A percentile compares a stretch with the other conserved stretches of the same genome.
Evolutionary conservation across 2,113 vertebrate species (phyloP).

Genomic region (Pseudorectes ferrugineus): DNA sequence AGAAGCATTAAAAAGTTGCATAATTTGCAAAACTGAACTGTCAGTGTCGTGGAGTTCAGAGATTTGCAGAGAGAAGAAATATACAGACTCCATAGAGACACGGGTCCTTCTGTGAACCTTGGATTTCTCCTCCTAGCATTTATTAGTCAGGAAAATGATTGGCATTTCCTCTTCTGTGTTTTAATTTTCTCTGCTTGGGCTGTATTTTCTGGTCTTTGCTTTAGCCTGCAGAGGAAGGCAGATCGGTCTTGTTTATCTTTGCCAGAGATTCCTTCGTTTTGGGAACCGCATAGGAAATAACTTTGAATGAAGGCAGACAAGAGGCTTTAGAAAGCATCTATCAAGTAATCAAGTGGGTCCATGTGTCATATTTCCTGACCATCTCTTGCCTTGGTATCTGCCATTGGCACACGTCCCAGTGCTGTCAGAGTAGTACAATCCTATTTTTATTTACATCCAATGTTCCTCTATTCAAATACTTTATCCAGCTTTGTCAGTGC

Average conservation of each 20-base stretch:
- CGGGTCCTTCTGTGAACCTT: not conserved
- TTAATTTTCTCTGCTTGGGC: conserved; percentile 37
- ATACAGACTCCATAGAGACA: not conserved
- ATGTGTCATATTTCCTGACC: conserved; percentile 51
- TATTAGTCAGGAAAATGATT: conserved; percentile 41
- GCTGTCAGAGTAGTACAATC: not conserved
- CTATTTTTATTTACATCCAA: conserved; percentile 30
- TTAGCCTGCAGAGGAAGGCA: conserved; percentile 37
- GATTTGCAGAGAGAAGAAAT: not conserved
- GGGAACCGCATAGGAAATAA: conserved; percentile 54
- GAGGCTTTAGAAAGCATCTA: conserved; percentile 55
- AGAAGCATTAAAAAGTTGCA: conserved; percentile 3
- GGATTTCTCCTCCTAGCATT: conserved; percentile 12
- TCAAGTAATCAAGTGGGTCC: conserved; percentile 36
- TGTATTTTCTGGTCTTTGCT: conserved; percentile 41
- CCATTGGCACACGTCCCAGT: not conserved
- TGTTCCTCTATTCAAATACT: not conserved
- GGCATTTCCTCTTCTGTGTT: conserved; percentile 53
- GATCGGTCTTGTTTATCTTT: conserved; percentile 42
- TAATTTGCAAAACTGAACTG: conserved; percentile 36
- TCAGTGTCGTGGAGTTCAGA: not conserved
- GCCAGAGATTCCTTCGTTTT: conserved; percentile 46
- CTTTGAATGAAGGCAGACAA: conserved; percentile 43
- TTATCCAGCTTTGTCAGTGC: not conserved
- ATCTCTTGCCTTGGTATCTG: conserved; percentile 49